Conservation (phyloP, 2,888 invertebrate genomes). For the Tenthredo amoena region DNA sequence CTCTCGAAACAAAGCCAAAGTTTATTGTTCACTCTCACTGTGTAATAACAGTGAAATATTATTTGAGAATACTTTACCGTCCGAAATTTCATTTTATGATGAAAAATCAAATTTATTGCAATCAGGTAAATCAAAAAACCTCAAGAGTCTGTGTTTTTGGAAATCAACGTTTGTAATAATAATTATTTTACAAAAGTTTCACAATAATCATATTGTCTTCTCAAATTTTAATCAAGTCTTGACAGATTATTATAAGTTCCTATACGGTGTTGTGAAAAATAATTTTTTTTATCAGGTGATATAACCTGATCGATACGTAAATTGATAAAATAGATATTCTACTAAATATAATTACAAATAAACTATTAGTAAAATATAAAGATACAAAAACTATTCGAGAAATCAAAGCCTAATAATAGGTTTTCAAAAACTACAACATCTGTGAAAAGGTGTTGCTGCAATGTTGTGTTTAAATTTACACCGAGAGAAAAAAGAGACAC, state of each 20-base stretch:
- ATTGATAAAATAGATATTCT: too few species aligned
- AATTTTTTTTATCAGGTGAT: too few species aligned
- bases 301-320: too few species aligned
- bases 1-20: constrained; percentile 38
- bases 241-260: too few species aligned
- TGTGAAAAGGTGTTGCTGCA: not conserved
- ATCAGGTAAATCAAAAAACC: not conserved
- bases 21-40: not conserved
- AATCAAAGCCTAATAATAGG: not conserved
- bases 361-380: too few species aligned
- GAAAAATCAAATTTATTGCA: not conserved
- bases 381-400: too few species aligned
- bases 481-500: not conserved
- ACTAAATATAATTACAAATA: too few species aligned
- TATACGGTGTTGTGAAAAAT: too few species aligned
- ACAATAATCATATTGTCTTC: not conserved
- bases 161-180: not conserved
- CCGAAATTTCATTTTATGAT: not conserved
- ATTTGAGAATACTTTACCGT: not conserved
- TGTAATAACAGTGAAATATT: not conserved
- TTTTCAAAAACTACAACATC: not conserved
- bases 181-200: not conserved
- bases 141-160: not conserved
- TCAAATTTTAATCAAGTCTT: too few species aligned
- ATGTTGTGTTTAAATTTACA: not conserved